phyloP scores from a whole-genome alignment of 92 coral and sea anemone genomes.

The Epizoanthus fatuus region DNA sequence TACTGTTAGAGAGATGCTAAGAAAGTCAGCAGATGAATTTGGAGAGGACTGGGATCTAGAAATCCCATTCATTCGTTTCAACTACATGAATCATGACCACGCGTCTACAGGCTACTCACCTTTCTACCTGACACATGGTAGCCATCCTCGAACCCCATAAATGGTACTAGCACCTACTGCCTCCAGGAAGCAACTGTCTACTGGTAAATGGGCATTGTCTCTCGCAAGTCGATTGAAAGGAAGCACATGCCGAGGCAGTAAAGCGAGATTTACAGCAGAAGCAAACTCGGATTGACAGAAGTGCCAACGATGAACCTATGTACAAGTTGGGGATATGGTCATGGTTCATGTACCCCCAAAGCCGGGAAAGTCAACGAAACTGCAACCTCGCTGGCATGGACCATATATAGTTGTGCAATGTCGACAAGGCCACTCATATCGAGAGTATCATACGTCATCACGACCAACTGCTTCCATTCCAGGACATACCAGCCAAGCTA shows the following conservation, averaged over 20 bases:
- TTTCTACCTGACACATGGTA: conserved; percentile 39
- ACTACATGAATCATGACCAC: conserved; percentile 20
- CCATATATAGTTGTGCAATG: too few species aligned
- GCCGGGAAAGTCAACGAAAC: too few species aligned
- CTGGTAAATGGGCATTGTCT: conserved; percentile 19
- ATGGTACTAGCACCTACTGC: conserved; percentile 1
- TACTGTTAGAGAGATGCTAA: conserved; percentile 32
- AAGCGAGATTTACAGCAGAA: conserved; percentile 28
- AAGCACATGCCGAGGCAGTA: conserved; percentile 35
- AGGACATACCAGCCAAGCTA: neutral
- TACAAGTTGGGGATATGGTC: too few species aligned
- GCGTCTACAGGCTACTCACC: conserved; percentile 50
- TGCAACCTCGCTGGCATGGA: too few species aligned
- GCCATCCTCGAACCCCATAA: conserved; percentile 39
- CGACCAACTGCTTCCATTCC: conserved; percentile 41
- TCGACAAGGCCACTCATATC: too few species aligned
- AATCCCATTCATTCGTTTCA: conserved; percentile 40
- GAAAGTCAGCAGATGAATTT: neutral
- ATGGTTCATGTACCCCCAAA: too few species aligned
- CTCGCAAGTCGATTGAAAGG: conserved; percentile 37
- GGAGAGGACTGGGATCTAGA: conserved; percentile 47
- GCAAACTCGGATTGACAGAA: too few species aligned
- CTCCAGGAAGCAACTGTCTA: conserved; percentile 13
- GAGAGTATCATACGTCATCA: conserved; percentile 29
- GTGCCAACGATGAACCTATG: too few species aligned